Base-by-base conservation (phyloP, 2,888 invertebrate genomes). In the Sinotaia quadrata region DNA sequence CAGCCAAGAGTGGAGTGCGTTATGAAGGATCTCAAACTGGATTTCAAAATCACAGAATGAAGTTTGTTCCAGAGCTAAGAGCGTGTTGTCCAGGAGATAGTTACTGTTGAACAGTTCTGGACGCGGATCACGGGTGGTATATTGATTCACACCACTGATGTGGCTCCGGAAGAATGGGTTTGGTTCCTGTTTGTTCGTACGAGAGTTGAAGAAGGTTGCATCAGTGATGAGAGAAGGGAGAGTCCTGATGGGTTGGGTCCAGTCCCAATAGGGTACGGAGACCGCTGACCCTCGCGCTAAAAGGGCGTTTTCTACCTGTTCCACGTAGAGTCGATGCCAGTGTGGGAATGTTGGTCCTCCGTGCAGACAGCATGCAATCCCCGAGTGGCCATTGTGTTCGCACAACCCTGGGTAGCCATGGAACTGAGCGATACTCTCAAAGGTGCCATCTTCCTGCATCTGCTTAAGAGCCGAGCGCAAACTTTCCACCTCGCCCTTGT, bases 311-410 rank as follows among this genome's bases (percentile, higher is more conserved):
- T 76, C 75, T 21, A 76, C 44, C 51, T 76, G 62, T 18, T 71
- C 75, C 4, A 72, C 69, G 54, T 75, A 76, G 47, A 76, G 68
- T n/a, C 76, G 68, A 65, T 76, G 76, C 76, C 76, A 76, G 51
- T 74, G 73, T 1, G 74, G 76, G 68, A 76, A 76, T 27, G 74
- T 74, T 12, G 76, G 66, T 68, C 72, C 69, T 4, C 76, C 76
- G 56, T 76, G 76, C 12, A 75, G 44, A 41, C 76, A 76, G 67
- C 76, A 76, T n/a, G 75, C 76, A n/a, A 63, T 67, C n/a, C n/a
- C 37, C n/a, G 34, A 36, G 37, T 47, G 72, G 33, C 67, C 66
- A 2, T 71, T 68, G 31, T 60, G 44, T n/a, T 62, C 33, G 60
- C 76, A 76, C 51, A 71, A 51, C 2, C 73, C 74, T 21, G 76